These are phyloP conservation scores for Elaphurus davidianus DNA, from an alignment of 2,113 vertebrate genomes.

Conservation along the genomic window DNA sequence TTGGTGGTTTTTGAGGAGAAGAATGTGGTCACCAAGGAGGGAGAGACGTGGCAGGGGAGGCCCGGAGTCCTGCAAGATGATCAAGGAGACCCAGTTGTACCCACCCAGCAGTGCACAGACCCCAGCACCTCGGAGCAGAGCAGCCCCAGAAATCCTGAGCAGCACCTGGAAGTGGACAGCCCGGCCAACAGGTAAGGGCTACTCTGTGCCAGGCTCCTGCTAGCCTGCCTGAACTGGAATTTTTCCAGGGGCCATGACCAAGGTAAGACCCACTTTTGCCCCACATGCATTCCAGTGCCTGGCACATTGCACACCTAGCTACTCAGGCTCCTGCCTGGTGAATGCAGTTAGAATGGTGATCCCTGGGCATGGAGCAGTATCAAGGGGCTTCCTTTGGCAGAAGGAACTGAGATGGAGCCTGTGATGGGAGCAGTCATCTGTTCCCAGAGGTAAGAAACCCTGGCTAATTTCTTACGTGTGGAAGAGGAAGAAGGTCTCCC, in stretches of 20 bases:
- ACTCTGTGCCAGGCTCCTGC: background rate
- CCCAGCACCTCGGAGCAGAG: background rate
- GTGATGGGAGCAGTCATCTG: background rate
- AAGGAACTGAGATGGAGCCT: background rate
- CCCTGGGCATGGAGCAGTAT: background rate
- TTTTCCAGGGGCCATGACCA: background rate
- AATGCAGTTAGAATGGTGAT: background rate
- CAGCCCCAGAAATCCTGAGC: background rate
- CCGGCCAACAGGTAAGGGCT: conserved; percentile 15
- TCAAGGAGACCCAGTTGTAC: background rate
- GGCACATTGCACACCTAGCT: background rate
- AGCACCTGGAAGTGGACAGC: background rate
- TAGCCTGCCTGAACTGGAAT: background rate
- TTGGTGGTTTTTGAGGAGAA: background rate
- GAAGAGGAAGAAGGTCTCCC: background rate
- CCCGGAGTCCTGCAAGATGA: background rate
- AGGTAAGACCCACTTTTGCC: background rate
- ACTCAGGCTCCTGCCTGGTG: background rate
- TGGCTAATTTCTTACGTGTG: background rate
- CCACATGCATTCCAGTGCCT: background rate
- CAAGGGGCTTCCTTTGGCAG: background rate
- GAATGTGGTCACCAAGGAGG: background rate
- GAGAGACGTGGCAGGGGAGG: background rate
- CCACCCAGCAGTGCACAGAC: background rate
- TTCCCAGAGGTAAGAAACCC: background rate